These are phyloP conservation scores for Ptychoptera contaminata DNA, from an alignment of 2,888 invertebrate genomes.

Conservation along the genomic window DNA sequence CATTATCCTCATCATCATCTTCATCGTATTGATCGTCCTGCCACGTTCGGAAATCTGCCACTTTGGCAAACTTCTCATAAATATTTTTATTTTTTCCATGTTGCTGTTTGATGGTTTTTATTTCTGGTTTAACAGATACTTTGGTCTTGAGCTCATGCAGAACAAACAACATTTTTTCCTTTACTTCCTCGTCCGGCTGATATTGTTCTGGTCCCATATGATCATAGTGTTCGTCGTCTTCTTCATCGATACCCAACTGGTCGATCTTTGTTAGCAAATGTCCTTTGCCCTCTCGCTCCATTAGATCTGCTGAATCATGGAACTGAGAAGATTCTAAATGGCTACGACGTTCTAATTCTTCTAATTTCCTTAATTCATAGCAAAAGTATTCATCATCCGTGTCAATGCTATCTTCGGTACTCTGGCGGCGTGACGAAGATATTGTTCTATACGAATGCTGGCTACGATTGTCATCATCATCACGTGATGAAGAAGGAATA, in stretches of 20 bases:
- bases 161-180: conserved; percentile 67
- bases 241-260: conserved; percentile 42
- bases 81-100: conserved; percentile 16
- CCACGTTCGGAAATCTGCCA: conserved; percentile 26
- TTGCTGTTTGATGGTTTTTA: conserved; percentile 27
- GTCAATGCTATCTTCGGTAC: conserved; percentile 84
- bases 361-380: conserved; percentile 71
- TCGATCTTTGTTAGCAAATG: conserved; percentile 24
- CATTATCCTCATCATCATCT: conserved; percentile 16
- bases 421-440: conserved; percentile 75
- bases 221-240: conserved; percentile 25
- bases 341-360: conserved; percentile 67
- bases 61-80: conserved; percentile 19
- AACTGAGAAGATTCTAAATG: conserved; percentile 36
- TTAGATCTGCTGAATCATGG: neutral
- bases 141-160: conserved; percentile 58
- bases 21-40: conserved; percentile 16
- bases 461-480: conserved; percentile 72
- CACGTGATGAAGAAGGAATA: conserved; percentile 57
- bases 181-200: conserved; percentile 51
- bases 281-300: conserved; percentile 11
- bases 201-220: conserved; percentile 32
- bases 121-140: conserved; percentile 35
- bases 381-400: conserved; percentile 90
- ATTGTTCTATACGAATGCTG: conserved; percentile 79